Percentiles rank a stretch among this genome's conserved stretches.
phyloP scores from a whole-genome alignment of 2,888 invertebrate species.

The Megamerina dolium region DNA sequence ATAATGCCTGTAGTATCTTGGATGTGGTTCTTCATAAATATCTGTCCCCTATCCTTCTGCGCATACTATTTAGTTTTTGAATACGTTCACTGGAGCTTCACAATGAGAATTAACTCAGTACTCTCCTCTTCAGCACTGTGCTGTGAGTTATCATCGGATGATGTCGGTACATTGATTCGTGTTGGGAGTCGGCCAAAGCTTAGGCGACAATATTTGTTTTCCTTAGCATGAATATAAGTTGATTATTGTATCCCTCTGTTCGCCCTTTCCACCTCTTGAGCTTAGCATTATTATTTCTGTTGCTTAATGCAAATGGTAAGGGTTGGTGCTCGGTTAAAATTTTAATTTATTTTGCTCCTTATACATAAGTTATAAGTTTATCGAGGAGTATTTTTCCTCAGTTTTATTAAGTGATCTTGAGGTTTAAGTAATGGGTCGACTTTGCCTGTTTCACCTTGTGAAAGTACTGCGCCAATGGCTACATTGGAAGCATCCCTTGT shows the following conservation, averaged over 20 bases:
- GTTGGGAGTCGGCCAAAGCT: constrained; percentile 8
- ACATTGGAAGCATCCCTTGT: constrained; percentile 20
- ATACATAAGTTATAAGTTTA: constrained; percentile 8
- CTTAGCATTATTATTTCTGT: constrained; percentile 9
- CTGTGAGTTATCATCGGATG: neutral
- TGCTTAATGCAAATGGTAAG: constrained; percentile 7
- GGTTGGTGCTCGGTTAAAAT: constrained; percentile 13
- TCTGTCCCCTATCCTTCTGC: neutral
- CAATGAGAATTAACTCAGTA: neutral
- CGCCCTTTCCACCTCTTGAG: constrained; percentile 15
- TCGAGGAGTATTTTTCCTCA: constrained; percentile 12
- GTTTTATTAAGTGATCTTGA: constrained; percentile 10
- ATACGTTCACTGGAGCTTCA: constrained; percentile 12
- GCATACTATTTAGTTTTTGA: constrained; percentile 9
- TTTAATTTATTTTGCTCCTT: constrained; percentile 12
- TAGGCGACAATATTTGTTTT: constrained; percentile 16
- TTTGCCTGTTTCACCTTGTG: constrained; percentile 13
- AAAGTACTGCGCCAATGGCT: constrained; percentile 15
- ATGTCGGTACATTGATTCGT: neutral
- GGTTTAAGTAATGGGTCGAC: constrained; percentile 8
- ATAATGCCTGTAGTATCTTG: no score
- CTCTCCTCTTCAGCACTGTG: neutral
- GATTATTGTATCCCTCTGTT: constrained; percentile 19
- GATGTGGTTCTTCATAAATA: neutral
- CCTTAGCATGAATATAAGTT: constrained; percentile 13